phyloP scores from a whole-genome alignment of 92 coral and sea anemone species.

The Pocillopora meandrina region DNA sequence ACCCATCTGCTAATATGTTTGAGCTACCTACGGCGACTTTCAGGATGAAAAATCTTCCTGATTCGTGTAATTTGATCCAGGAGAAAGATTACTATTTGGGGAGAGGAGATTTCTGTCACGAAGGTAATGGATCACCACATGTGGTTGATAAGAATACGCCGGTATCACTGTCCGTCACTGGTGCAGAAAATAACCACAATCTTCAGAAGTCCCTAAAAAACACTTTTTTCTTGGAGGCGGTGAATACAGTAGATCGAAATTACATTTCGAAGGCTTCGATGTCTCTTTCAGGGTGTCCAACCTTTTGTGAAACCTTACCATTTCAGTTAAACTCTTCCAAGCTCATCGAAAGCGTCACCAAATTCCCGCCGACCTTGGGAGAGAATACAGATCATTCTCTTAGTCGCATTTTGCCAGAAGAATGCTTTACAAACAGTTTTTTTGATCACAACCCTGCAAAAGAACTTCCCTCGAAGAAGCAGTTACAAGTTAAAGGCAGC shows the following conservation, averaged over 20 bases:
- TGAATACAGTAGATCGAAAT: background rate
- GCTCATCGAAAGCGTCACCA: no score
- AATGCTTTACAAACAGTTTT: background rate
- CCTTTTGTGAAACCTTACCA: background rate
- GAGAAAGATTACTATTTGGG: background rate
- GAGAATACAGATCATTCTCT: background rate
- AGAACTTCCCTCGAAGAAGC: background rate
- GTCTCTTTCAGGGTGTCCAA: background rate
- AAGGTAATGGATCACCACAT: background rate
- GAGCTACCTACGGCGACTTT: background rate
- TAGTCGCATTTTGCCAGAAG: background rate
- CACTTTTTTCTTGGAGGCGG: conserved; percentile 3
- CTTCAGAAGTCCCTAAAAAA: conserved; percentile 5
- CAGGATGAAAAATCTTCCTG: background rate
- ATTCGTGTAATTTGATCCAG: background rate
- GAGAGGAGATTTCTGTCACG: background rate
- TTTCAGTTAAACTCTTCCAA: background rate
- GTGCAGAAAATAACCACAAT: background rate
- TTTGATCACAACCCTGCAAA: background rate
- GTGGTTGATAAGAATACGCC: background rate
- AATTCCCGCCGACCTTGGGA: conserved; percentile 3
- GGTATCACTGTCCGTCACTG: background rate
- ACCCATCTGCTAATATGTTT: background rate
- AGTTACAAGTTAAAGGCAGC: background rate
- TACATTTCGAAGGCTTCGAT: background rate